Percentiles rank a stretch among this genome's conserved stretches.
These are phyloP conservation scores for Hippocampus kuda DNA, from an alignment of 2,797 vertebrate species.

Conservation along the genomic window DNA sequence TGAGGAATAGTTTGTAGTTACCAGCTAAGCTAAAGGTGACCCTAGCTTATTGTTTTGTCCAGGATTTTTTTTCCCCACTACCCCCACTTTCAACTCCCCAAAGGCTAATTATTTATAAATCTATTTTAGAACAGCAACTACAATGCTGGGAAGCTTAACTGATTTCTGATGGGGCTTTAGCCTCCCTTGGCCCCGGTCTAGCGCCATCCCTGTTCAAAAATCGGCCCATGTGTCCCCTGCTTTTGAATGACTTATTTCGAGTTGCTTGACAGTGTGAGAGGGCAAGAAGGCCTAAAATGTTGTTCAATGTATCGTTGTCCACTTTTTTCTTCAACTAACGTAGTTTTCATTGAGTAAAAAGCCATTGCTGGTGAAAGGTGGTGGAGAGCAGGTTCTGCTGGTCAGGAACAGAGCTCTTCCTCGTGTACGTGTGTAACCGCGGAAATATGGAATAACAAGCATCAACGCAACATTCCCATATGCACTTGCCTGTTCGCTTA, in stretches of 20 bases:
- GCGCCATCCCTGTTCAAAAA: neutral
- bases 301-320: conserved; percentile 33
- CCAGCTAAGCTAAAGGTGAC: neutral
- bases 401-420: conserved; percentile 66
- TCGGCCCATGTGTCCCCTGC: neutral
- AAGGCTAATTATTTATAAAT: too few relatives aligned
- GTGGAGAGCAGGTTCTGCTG: conserved; percentile 65
- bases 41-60: neutral
- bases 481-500: conserved; percentile 61
- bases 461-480: conserved; percentile 58
- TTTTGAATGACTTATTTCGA: neutral
- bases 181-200: too few relatives aligned
- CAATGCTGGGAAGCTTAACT: too few relatives aligned
- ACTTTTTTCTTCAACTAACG: conserved; percentile 30
- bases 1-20: neutral
- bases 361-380: conserved; percentile 39
- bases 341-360: conserved; percentile 58
- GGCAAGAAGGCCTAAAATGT: conserved; percentile 18
- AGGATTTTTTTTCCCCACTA: neutral
- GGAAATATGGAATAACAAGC: neutral
- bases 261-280: neutral
- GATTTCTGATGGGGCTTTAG: too few relatives aligned
- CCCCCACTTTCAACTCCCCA: too few relatives aligned
- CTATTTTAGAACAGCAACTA: too few relatives aligned
- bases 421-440: conserved; percentile 26